Conservation (phyloP, 92 coral and sea anemone genomes). For the Paragorgia papillata region DNA sequence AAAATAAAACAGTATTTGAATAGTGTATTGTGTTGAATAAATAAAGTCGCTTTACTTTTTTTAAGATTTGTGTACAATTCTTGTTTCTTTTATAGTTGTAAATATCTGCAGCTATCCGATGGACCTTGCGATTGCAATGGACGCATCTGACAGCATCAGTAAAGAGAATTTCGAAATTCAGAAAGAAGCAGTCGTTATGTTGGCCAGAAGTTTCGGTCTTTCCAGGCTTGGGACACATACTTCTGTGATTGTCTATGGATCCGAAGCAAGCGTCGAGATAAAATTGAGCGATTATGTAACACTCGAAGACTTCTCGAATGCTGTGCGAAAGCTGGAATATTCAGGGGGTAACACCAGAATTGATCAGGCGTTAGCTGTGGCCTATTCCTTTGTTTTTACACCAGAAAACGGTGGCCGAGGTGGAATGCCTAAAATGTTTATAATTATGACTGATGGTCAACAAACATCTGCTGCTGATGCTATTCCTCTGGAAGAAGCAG, state of each 20-base stretch:
- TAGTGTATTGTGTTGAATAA: no score
- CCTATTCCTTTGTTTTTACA: constrained; percentile 53
- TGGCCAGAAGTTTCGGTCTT: constrained; percentile 61
- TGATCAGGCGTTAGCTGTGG: constrained; percentile 79
- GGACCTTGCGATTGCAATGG: constrained; percentile 78
- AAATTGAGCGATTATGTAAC: constrained; percentile 1
- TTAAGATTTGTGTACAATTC: no score
- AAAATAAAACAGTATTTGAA: no score
- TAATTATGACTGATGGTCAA: constrained; percentile 71
- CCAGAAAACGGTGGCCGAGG: constrained; percentile 47
- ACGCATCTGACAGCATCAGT: constrained; percentile 60
- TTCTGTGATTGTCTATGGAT: constrained; percentile 67
- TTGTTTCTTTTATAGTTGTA: constrained; percentile 14
- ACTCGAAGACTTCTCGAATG: constrained; percentile 24
- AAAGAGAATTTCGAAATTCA: constrained; percentile 54
- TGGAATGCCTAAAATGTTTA: constrained; percentile 64
- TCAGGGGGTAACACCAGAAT: constrained; percentile 76
- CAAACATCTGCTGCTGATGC: constrained; percentile 73
- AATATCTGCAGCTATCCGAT: constrained; percentile 46
- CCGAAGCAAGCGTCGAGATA: constrained; percentile 7
- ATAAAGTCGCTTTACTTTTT: no score
- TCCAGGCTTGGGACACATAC: constrained; percentile 59
- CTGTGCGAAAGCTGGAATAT: constrained; percentile 62
- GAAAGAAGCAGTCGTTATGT: constrained; percentile 61
- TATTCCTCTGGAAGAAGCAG: constrained; percentile 63